Evolutionary conservation across 2,797 vertebrate species (phyloP).

Genomic region (Melanotaenia boesemani): DNA sequence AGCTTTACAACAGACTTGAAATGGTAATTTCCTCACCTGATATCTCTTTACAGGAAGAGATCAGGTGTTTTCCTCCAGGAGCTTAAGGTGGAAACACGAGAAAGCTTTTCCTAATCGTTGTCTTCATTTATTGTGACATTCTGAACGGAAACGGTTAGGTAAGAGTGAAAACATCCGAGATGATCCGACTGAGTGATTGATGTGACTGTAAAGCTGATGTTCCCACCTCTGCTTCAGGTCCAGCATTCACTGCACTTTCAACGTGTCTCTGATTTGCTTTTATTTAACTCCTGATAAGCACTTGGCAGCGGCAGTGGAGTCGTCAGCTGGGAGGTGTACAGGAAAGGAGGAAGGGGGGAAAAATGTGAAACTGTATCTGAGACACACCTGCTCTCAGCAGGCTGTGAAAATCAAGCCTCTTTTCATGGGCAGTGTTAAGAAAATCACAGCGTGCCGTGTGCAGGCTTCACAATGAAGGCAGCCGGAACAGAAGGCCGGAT

Average conservation of each 20-base stretch:
- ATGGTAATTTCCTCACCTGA: constrained; percentile 71
- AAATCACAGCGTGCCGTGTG: constrained; percentile 67
- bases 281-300: constrained; percentile 55
- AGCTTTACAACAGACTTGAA: constrained; percentile 67
- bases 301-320: constrained; percentile 47
- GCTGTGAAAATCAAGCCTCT: constrained; percentile 79
- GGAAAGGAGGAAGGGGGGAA: constrained; percentile 31
- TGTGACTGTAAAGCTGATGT: constrained; percentile 30
- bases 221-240: constrained; percentile 20
- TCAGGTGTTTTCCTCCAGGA: constrained; percentile 70
- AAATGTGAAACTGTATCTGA: constrained; percentile 80
- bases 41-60: constrained; percentile 79
- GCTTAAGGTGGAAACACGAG: constrained; percentile 75
- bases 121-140: constrained; percentile 63
- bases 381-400: constrained; percentile 84
- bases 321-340: constrained; percentile 65
- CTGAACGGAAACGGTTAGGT: constrained; percentile 62
- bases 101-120: constrained; percentile 58
- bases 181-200: constrained; percentile 38
- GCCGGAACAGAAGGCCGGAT: constrained; percentile 74
- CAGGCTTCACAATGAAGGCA: constrained; percentile 72
- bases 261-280: constrained; percentile 30
- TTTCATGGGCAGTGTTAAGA: constrained; percentile 74
- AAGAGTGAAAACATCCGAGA: constrained; percentile 36
- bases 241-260: background rate